Percentiles rank a stretch among this genome's conserved stretches.
Evolutionary conservation across 2,888 invertebrate genomes (phyloP).

Genomic region (Branchellion lobata): DNA sequence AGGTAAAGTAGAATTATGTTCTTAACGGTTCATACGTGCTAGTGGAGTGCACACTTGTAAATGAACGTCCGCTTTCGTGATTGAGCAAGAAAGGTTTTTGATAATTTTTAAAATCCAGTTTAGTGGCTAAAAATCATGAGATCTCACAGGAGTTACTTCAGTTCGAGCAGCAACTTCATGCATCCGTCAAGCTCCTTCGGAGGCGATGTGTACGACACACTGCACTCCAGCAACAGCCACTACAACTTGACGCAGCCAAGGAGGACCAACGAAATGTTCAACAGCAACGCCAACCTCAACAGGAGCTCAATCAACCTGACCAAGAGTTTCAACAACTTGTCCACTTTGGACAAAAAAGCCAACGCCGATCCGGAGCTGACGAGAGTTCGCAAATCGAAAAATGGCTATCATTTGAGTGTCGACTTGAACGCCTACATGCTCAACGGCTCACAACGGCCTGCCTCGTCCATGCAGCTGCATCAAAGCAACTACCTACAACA

Average conservation of each 20-base stretch:
- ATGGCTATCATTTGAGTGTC: conserved; percentile 16
- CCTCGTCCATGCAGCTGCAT: not conserved
- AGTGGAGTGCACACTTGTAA: not conserved
- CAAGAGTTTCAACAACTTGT: not conserved
- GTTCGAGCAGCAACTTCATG: not conserved
- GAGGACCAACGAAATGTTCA: not conserved
- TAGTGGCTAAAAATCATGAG: not conserved
- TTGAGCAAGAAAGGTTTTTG: not conserved
- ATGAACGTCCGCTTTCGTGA: not conserved
- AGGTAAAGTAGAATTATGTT: not conserved
- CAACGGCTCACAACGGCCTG: not conserved
- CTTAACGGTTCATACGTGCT: too few species aligned
- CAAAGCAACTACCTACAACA: not conserved
- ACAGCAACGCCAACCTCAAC: not conserved
- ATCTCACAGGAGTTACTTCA: not conserved
- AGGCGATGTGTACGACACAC: not conserved
- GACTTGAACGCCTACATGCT: conserved; percentile 22
- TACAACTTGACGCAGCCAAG: not conserved
- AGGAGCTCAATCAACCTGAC: not conserved
- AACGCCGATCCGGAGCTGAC: conserved; percentile 12
- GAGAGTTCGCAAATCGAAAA: not conserved
- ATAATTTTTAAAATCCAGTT: not conserved
- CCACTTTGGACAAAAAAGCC: not conserved
- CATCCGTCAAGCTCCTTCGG: not conserved
- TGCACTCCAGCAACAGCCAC: not conserved